Evolutionary conservation across 2,797 vertebrate species (phyloP).

Genomic region (Naso thynnoides): DNA sequence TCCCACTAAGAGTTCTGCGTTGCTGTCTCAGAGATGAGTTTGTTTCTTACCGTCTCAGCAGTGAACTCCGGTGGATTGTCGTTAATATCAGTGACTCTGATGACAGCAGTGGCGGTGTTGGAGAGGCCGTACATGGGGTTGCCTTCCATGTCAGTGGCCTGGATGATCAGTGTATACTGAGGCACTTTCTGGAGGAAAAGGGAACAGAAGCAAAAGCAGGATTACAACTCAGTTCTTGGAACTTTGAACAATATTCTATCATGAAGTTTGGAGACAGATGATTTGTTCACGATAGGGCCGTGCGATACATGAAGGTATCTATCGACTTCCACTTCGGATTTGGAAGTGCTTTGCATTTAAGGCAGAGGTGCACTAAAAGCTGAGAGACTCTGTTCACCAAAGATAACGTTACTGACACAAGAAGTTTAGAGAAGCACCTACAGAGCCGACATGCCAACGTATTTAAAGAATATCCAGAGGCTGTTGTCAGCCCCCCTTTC

Average conservation of each 20-base stretch:
- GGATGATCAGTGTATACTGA: constrained; percentile 98
- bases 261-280: not conserved
- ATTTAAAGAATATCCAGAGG: no score
- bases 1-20: constrained; percentile 6
- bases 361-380: no score
- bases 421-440: no score
- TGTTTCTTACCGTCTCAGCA: constrained; percentile 90
- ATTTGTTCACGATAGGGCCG: no score
- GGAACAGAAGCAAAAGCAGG: not conserved
- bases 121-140: constrained; percentile 97
- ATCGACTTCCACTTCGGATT: no score
- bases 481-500: no score
- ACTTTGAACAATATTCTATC: not conserved
- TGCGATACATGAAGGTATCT: no score
- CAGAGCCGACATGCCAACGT: no score
- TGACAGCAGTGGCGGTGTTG: constrained; percentile 97
- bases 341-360: no score
- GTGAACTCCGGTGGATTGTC: constrained; percentile 99
- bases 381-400: no score
- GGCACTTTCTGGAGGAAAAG: constrained; percentile 92
- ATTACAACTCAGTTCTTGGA: constrained; percentile 11
- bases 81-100: constrained; percentile 96
- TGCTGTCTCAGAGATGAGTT: constrained; percentile 29
- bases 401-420: no score
- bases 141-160: constrained; percentile 99